Evolutionary conservation across 2,888 invertebrate genomes (phyloP).

Genomic region (Trichopria drosophilae): DNA sequence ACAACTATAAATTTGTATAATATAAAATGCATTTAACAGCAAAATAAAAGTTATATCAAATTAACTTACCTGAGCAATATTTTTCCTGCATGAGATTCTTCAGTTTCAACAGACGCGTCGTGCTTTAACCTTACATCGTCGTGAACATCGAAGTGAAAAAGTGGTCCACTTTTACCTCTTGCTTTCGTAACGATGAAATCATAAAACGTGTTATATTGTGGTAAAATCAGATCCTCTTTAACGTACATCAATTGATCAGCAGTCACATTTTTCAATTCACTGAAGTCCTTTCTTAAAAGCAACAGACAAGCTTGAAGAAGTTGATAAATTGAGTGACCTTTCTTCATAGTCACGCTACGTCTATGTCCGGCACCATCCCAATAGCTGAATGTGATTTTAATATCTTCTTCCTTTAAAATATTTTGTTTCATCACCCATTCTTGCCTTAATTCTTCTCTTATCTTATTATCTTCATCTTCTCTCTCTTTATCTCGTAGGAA

Average conservation of each 20-base stretch:
- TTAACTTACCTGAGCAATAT: conserved; percentile 70
- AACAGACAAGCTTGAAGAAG: conserved; percentile 85
- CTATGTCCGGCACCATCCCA: conserved; percentile 99
- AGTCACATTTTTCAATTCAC: conserved; percentile 92
- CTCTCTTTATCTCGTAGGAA: conserved; percentile 95
- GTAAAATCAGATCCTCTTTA: conserved; percentile 97
- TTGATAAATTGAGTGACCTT: conserved; percentile 90
- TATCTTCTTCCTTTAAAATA: conserved; percentile 93
- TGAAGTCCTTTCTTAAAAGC: conserved; percentile 87
- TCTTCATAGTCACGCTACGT: conserved; percentile 86
- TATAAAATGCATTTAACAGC: neutral
- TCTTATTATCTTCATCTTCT: conserved; percentile 89
- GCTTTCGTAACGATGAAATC: conserved; percentile 98
- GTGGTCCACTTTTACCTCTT: conserved; percentile 95
- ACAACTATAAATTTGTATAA: too few species aligned
- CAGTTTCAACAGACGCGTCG: conserved; percentile 92
- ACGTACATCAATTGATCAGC: conserved; percentile 99
- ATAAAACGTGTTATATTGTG: conserved; percentile 98
- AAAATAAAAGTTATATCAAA: conserved; percentile 2
- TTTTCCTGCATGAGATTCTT: conserved; percentile 98
- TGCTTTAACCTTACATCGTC: conserved; percentile 89
- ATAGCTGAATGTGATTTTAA: conserved; percentile 96
- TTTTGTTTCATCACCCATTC: conserved; percentile 97
- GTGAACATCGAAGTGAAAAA: conserved; percentile 96
- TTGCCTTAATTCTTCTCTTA: conserved; percentile 84